These are phyloP conservation scores for Pristionchus pacificus DNA, from an alignment of 1,140 invertebrate genomes.

Conservation along the genomic window DNA sequence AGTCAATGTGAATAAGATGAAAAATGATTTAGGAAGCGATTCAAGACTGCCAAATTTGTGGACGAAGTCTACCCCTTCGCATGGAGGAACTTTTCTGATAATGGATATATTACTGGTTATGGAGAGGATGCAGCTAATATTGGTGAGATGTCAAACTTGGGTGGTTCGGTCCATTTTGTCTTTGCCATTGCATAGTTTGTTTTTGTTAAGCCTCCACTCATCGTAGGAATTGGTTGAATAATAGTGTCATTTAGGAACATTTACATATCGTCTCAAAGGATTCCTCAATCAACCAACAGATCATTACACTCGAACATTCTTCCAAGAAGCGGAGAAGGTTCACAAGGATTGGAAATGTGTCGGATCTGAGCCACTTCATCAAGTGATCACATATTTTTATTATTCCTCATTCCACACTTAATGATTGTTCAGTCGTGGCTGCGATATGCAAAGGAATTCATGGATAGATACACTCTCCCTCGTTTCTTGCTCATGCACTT, in stretches of 20 bases:
- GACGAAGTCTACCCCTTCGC: conserved; percentile 69
- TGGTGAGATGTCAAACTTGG: too few species aligned
- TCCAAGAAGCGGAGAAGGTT: conserved; percentile 64
- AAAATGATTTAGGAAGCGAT: conserved; percentile 71
- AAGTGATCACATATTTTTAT: conserved; percentile 61
- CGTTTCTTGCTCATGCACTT: conserved; percentile 83
- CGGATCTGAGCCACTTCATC: conserved; percentile 72
- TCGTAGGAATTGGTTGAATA: too few species aligned
- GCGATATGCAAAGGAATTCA: conserved; percentile 67
- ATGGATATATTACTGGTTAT: conserved; percentile 72
- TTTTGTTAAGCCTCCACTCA: too few species aligned
- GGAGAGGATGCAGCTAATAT: conserved; percentile 79
- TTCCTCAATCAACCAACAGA: conserved; percentile 79
- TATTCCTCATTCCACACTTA: neutral
- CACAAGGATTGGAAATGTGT: conserved; percentile 66
- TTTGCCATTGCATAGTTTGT: neutral
- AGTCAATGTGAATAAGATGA: too few species aligned
- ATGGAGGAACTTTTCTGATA: conserved; percentile 66
- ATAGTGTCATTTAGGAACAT: too few species aligned
- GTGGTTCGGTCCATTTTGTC: neutral
- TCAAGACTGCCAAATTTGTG: conserved; percentile 69
- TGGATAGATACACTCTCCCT: conserved; percentile 67
- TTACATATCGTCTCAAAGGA: conserved; percentile 83
- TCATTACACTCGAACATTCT: conserved; percentile 82
- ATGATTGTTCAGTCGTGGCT: conserved; percentile 64